Base-by-base conservation (phyloP, 2,888 invertebrate genomes). In the Eueremaeus valkanovi region DNA sequence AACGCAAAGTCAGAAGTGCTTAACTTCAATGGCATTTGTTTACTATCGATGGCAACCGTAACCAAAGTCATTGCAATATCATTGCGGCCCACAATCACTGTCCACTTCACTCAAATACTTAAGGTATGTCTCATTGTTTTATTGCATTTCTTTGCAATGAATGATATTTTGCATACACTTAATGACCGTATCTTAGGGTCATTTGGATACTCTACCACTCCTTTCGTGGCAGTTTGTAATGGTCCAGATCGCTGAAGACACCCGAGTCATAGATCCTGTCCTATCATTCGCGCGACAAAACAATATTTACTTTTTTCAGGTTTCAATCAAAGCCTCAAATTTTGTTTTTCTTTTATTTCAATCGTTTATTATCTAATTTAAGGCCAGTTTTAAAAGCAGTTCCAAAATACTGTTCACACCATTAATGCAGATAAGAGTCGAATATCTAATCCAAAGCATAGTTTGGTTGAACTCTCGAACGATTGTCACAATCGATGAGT, bases 11-110 rank as follows among this genome's bases (percentile, higher is more conserved):
- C 87, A 29, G 88, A 91, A 82, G 90, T 91, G 21, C 84, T 92
- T 79, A 89, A 81, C 33, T 74, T 76, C n/a, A 72, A 74, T 18
- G 89, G 89, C 79, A 88, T 89, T 80, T 88, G 90, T 75, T 87
- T 97, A 76, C 88, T 97, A 74, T 97, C 97, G 0, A 88, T 98
- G 87, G 97, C 95, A 0, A 95, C 97, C 0, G 86, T 97, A 70
- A 93, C 95, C 0, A 94, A 93, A 85, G 91, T 93, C 58, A 89
- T 92, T 77, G 89, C 92, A 72, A 90, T 93, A 18, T 89, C 90
- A 68, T 88, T 92, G 79, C 86, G 90, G 77, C 92, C 93, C 9
- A 86, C 89, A 78, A 86, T 93, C 75, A 88, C 90, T 80, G 90
- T 93, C 0, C 87, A 92, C 74, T 90, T 91, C 81, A 91, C 90